A percentile compares a stretch with the other conserved stretches of the same genome.
Evolutionary conservation across 2,797 vertebrate genomes (phyloP).

Genomic region (Peromyscus eremicus): DNA sequence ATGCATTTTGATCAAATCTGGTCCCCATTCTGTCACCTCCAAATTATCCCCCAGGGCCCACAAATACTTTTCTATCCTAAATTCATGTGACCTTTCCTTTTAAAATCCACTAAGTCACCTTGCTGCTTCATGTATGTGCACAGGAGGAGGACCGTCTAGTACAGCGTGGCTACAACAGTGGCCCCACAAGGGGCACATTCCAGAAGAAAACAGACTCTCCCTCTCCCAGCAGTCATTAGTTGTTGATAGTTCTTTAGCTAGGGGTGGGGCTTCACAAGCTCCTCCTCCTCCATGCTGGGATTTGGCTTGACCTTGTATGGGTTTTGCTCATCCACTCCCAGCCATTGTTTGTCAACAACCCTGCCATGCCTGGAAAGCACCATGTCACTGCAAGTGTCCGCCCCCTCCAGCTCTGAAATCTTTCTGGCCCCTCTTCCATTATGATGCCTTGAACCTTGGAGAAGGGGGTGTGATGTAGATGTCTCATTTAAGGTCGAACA

Average conservation of each 20-base stretch:
- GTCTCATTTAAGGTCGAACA: not conserved
- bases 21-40: not conserved
- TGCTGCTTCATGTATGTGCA: not conserved
- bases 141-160: not conserved
- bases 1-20: not conserved
- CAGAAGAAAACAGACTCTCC: fast-evolving
- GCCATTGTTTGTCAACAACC: not conserved
- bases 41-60: not conserved
- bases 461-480: not conserved
- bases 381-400: not conserved
- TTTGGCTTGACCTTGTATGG: not conserved
- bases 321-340: not conserved
- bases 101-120: not conserved
- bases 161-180: not conserved
- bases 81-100: not conserved
- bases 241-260: not conserved
- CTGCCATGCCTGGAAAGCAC: not conserved
- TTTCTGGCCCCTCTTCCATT: not conserved
- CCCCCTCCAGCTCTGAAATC: not conserved
- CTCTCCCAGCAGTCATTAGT: not conserved
- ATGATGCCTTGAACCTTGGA: not conserved
- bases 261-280: not conserved
- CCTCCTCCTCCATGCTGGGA: not conserved
- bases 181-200: not conserved
- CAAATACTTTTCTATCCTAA: not conserved